Percentiles rank a stretch among this genome's conserved stretches.
Evolutionary conservation across 2,888 invertebrate genomes (phyloP).

Genomic region (Callosobruchus maculatus): DNA sequence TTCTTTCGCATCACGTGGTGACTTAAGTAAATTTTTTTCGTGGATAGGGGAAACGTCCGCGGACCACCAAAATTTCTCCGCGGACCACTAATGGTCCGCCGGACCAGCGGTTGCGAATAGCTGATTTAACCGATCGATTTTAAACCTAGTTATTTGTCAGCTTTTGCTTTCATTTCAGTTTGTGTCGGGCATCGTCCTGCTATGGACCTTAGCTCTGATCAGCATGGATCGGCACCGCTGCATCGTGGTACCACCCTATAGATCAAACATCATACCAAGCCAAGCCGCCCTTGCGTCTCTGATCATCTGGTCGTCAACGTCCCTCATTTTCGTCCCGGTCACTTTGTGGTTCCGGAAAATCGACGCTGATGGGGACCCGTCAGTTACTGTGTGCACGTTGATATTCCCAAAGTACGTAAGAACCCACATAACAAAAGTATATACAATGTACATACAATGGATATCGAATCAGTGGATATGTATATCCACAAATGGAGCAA

Average conservation of each 20-base stretch:
- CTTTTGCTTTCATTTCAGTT: slow-evolving; percentile 43
- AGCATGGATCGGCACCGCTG: slow-evolving; percentile 57
- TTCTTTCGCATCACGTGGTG: too few relatives aligned
- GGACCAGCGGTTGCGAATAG: too few relatives aligned
- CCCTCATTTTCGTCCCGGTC: slow-evolving; percentile 52
- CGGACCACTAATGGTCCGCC: too few relatives aligned
- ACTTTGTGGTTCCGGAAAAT: slow-evolving; percentile 53
- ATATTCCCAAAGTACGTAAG: slow-evolving; percentile 47
- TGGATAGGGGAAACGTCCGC: too few relatives aligned
- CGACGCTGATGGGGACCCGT: slow-evolving; percentile 29
- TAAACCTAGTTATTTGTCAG: too few relatives aligned
- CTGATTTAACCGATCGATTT: too few relatives aligned
- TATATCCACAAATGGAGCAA: too few relatives aligned
- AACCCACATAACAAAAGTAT: too few relatives aligned
- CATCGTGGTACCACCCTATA: slow-evolving; percentile 55
- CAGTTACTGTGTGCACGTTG: slow-evolving; percentile 49
- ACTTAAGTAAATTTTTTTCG: too few relatives aligned
- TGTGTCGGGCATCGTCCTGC: slow-evolving; percentile 56
- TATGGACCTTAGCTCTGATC: slow-evolving; percentile 58
- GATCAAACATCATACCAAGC: slow-evolving; percentile 50
- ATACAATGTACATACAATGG: too few relatives aligned
- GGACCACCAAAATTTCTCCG: too few relatives aligned
- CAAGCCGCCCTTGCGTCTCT: slow-evolving; percentile 47
- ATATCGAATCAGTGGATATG: too few relatives aligned
- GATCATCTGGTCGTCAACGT: slow-evolving; percentile 52